phyloP scores from a whole-genome alignment of 2,888 invertebrate species.

The Hydriomena furcata region DNA sequence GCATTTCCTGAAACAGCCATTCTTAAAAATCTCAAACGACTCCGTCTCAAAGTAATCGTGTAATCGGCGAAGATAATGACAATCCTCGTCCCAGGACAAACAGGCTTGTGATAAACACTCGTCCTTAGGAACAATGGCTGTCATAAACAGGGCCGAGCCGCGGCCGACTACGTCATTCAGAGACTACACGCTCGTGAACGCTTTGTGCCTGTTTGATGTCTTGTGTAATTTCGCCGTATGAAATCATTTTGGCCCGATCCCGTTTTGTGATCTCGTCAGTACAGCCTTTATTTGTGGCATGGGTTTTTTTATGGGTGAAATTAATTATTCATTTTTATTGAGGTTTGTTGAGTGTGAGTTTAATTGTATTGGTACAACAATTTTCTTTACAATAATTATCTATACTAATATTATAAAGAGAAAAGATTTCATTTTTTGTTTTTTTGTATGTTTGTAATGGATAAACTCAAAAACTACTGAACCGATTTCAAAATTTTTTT shows the following conservation, averaged over 20 bases:
- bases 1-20: slow-evolving; percentile 9
- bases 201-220: slow-evolving; percentile 38
- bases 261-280: slow-evolving; percentile 22
- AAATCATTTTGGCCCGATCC: slow-evolving; percentile 28
- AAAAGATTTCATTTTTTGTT: too few species aligned
- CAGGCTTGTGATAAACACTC: slow-evolving; percentile 36
- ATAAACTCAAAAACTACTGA: too few species aligned
- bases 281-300: slow-evolving; percentile 14
- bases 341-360: slow-evolving; percentile 2
- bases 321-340: slow-evolving; percentile 20
- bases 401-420: too few species aligned
- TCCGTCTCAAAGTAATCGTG: slow-evolving; percentile 27
- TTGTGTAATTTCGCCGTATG: slow-evolving; percentile 35
- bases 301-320: slow-evolving; percentile 17
- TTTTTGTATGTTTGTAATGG: too few species aligned
- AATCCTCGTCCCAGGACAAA: slow-evolving; percentile 29
- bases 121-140: slow-evolving; percentile 32
- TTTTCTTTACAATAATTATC: background rate
- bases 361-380: background rate
- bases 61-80: slow-evolving; percentile 38
- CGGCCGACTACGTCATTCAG: background rate
- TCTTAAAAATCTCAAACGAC: slow-evolving; percentile 17
- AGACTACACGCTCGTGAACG: slow-evolving; percentile 20
- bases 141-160: slow-evolving; percentile 21
- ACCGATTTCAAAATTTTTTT: too few species aligned